A percentile compares a stretch with the other conserved stretches of the same genome.
Conservation (phyloP, 92 coral and sea anemone genomes). For the Porites lobata region DNA sequence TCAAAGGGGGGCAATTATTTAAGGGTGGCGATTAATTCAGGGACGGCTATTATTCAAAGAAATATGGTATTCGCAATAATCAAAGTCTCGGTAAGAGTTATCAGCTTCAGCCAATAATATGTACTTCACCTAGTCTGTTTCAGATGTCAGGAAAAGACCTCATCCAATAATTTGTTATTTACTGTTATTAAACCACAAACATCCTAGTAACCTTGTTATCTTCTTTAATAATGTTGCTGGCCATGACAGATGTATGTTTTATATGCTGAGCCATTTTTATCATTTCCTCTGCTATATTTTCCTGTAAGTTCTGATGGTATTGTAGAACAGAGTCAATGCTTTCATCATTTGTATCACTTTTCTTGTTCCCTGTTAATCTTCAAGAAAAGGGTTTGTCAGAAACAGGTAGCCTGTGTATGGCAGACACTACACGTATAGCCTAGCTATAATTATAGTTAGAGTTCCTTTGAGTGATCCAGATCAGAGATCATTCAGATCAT, state of each 20-base stretch:
- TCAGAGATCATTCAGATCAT: too few relatives aligned
- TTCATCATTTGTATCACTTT: conserved; percentile 67
- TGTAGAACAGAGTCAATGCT: conserved; percentile 92
- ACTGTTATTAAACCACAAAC: not conserved
- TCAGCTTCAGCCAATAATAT: too few relatives aligned
- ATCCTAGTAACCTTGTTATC: conserved; percentile 82
- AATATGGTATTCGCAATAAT: too few relatives aligned
- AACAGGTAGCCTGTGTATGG: too few relatives aligned
- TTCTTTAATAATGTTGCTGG: conserved; percentile 87
- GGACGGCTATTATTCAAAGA: too few relatives aligned
- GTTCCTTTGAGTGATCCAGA: too few relatives aligned
- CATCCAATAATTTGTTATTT: too few relatives aligned
- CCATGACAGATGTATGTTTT: conserved; percentile 94
- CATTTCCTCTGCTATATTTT: conserved; percentile 99
- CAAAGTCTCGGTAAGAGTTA: too few relatives aligned
- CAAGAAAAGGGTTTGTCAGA: not conserved
- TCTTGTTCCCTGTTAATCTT: conserved; percentile 59
- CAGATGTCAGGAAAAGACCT: not conserved
- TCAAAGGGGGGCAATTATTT: too few relatives aligned
- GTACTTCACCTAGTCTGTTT: too few relatives aligned
- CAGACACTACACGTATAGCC: not conserved
- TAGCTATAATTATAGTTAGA: too few relatives aligned
- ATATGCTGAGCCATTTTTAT: conserved; percentile 96
- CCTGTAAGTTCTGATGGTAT: conserved; percentile 97
- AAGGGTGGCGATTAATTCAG: too few relatives aligned